Conservation (phyloP, 2,888 invertebrate genomes). For the Ceriagrion tenellum region DNA sequence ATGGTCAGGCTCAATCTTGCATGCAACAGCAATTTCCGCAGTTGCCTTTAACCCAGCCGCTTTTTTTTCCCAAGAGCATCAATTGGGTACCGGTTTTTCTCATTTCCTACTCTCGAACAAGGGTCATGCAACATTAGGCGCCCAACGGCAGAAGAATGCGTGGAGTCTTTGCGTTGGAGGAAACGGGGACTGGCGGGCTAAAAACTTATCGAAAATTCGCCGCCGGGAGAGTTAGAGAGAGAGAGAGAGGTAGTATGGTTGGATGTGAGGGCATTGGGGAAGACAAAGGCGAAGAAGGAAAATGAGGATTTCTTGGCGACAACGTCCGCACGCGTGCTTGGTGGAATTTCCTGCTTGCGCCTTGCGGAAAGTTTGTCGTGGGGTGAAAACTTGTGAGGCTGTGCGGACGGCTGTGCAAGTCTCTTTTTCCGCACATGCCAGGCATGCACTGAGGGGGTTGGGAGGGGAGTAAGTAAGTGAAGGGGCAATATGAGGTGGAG, state of each 20-base stretch:
- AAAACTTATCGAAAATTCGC: neutral
- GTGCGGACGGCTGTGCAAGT: neutral
- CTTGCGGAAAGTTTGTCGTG: neutral
- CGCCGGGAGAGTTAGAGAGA: too few species aligned
- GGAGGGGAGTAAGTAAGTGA: neutral
- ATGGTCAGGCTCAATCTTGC: too few species aligned
- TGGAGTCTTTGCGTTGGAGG: too few species aligned
- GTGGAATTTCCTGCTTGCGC: neutral
- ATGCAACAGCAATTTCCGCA: too few species aligned
- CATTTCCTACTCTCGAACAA: too few species aligned
- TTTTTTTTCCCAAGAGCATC: too few species aligned
- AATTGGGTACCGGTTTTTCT: too few species aligned
- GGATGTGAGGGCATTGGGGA: neutral
- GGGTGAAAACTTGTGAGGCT: neutral
- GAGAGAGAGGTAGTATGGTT: neutral
- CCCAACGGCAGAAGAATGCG: too few species aligned
- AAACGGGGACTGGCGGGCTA: neutral
- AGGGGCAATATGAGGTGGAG: conserved; percentile 15
- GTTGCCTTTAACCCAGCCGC: too few species aligned
- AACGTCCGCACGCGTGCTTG: neutral
- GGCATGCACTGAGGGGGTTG: neutral
- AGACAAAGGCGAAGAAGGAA: neutral
- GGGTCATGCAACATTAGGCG: too few species aligned
- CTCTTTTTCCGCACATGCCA: neutral
- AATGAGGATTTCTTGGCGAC: neutral